These are phyloP conservation scores for Leptinotarsa texana DNA, from an alignment of 1,140 invertebrate species.

Conservation along the genomic window DNA sequence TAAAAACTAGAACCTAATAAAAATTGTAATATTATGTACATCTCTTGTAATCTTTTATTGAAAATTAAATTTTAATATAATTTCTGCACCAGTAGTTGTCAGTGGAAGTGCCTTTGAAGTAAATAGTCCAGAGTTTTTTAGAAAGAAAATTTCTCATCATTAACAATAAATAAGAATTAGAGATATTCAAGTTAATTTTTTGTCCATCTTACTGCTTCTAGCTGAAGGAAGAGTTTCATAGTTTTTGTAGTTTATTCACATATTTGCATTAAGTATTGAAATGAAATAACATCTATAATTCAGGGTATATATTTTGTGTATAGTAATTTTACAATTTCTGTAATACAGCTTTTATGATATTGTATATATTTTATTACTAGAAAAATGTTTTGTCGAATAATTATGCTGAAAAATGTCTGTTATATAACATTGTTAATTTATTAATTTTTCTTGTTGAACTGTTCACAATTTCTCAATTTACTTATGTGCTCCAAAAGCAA, in stretches of 20 bases:
- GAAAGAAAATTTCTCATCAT: neutral
- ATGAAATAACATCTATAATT: slow-evolving; percentile 23
- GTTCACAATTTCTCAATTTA: slow-evolving; percentile 15
- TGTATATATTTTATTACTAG: slow-evolving; percentile 34
- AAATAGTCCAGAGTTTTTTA: neutral
- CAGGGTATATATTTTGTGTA: slow-evolving; percentile 33
- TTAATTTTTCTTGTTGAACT: slow-evolving; percentile 33
- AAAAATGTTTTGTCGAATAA: slow-evolving; percentile 31
- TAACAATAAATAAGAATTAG: slow-evolving; percentile 12
- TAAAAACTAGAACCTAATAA: too few relatives aligned
- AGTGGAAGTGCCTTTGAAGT: too few relatives aligned
- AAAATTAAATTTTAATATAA: too few relatives aligned
- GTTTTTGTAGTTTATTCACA: neutral
- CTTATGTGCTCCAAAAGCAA: slow-evolving; percentile 11
- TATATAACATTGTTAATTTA: slow-evolving; percentile 33
- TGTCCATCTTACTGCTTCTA: slow-evolving; percentile 9
- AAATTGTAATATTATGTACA: too few relatives aligned
- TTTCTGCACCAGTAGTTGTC: too few relatives aligned
- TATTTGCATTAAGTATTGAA: slow-evolving; percentile 22
- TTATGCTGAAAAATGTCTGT: slow-evolving; percentile 33
- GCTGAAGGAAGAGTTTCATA: neutral
- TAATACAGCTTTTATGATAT: slow-evolving; percentile 35
- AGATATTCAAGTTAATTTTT: neutral
- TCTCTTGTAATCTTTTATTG: too few relatives aligned
- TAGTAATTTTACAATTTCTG: slow-evolving; percentile 37